These are phyloP conservation scores for Crypturellus tataupa DNA, from an alignment of 2,797 vertebrate genomes.

Conservation along the genomic window DNA sequence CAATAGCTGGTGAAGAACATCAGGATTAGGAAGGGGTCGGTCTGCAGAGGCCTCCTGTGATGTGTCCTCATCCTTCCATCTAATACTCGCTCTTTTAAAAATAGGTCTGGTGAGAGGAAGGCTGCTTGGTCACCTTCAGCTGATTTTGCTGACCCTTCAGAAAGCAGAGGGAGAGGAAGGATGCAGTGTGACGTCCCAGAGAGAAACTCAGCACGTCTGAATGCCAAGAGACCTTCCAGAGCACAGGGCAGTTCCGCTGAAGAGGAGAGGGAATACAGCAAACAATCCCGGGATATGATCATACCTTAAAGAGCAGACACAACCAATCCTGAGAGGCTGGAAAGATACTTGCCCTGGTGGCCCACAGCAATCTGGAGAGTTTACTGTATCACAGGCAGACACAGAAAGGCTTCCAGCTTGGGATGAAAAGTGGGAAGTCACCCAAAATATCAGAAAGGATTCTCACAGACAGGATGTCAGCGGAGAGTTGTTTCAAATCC, in stretches of 20 bases:
- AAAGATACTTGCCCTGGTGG: not conserved
- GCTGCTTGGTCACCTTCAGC: not conserved
- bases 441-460: not conserved
- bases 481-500: not conserved
- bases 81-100: not conserved
- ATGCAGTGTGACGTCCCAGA: not conserved
- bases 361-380: not conserved
- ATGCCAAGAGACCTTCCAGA: not conserved
- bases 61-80: not conserved
- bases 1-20: not conserved
- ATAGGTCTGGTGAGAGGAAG: not conserved
- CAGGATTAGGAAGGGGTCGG: not conserved
- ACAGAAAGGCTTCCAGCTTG: not conserved
- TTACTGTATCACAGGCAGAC: not conserved
- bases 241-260: not conserved
- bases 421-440: not conserved
- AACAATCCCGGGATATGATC: not conserved
- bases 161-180: not conserved
- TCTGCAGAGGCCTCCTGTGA: not conserved
- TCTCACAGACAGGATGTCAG: not conserved
- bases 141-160: not conserved
- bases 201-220: not conserved
- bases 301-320: not conserved
- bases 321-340: not conserved
- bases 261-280: not conserved